Evolutionary conservation across 2,888 invertebrate species (phyloP), one percentile per base, ranked within the genome.

Genomic region (Bimastos eiseni): DNA sequence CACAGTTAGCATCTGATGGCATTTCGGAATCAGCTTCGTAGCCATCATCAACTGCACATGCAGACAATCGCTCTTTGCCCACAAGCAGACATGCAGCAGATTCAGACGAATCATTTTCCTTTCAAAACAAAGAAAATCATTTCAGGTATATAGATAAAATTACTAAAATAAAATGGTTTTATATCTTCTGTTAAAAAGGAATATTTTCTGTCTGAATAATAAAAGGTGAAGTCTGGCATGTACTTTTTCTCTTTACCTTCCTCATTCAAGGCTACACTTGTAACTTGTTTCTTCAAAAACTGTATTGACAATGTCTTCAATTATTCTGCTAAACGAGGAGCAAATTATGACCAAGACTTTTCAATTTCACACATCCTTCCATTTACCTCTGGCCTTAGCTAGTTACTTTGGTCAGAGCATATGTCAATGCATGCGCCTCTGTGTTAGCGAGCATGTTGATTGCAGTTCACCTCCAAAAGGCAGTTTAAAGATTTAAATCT

Each of bases 11-110:
- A 13, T 70, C 70, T 70, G 70, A 70, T 70, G 70, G n/a, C 70
- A 70, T n/a, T 70, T 70, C 70, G n/a, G 70, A 70, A 70, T 70
- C 70, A n/a, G 70, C 70, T 70, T 70, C 70, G n/a, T 70, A 70
- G 70, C 70, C 70, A n/a, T n/a, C 70, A n/a, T 70, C 70, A n/a
- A 70, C 70, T 11, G 70, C 8, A n/a, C 30, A 70, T n/a, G 70
- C n/a, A 70, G 70, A 70, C 30, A 70, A 70, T n/a, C 13, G n/a
- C 13, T 11, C n/a, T 8, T 70, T 70, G 70, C 70, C 70, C 3
- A 8, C 30, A 3, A 70, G 70, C n/a, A 30, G 70, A 70, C 70
- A 30, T 2, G 70, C n/a, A n/a, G 4, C 70, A 70, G 70, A n/a
- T 70, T 70, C 70, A 70, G n/a, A 13, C n/a, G n/a, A 70, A n/a